phyloP scores from a whole-genome alignment of 2,797 vertebrate genomes.

The Hypotaenidia okinawae region DNA sequence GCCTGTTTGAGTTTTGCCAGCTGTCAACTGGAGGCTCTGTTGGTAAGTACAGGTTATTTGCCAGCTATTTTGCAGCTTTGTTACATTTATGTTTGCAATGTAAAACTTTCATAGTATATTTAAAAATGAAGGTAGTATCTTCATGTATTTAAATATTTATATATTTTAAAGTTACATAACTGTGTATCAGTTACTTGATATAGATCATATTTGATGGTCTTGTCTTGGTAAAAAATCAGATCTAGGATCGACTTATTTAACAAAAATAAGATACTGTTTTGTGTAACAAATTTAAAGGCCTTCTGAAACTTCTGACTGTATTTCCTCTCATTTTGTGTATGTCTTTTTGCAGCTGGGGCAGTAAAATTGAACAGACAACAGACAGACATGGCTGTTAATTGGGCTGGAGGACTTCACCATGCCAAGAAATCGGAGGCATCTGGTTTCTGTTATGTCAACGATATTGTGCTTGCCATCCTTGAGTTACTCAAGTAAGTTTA shows the following conservation, averaged over 20 bases:
- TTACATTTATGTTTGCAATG: not conserved
- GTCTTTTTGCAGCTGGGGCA: slow-evolving; percentile 82
- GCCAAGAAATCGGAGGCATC: slow-evolving; percentile 94
- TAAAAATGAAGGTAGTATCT: not conserved
- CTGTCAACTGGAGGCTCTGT: slow-evolving; percentile 92
- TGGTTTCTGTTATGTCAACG: slow-evolving; percentile 93
- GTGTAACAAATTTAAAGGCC: not conserved
- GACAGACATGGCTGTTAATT: slow-evolving; percentile 93
- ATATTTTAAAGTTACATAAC: not conserved
- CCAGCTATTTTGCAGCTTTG: not conserved
- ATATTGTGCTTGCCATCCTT: slow-evolving; percentile 92
- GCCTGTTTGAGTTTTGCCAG: slow-evolving; percentile 93
- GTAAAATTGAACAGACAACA: slow-evolving; percentile 93
- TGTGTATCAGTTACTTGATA: not conserved
- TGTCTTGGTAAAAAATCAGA: not conserved
- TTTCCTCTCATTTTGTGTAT: not conserved
- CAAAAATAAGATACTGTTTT: not conserved
- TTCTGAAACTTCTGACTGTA: not conserved
- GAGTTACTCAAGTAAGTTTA: slow-evolving; percentile 91
- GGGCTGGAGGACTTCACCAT: slow-evolving; percentile 94
- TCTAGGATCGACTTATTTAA: not conserved
- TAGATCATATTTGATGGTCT: not conserved
- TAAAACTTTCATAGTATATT: not conserved
- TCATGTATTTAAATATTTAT: not conserved
- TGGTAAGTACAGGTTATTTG: slow-evolving; percentile 77